Evolutionary conservation across 2,113 vertebrate species (phyloP).

Genomic region (Cryptotis parvus): DNA sequence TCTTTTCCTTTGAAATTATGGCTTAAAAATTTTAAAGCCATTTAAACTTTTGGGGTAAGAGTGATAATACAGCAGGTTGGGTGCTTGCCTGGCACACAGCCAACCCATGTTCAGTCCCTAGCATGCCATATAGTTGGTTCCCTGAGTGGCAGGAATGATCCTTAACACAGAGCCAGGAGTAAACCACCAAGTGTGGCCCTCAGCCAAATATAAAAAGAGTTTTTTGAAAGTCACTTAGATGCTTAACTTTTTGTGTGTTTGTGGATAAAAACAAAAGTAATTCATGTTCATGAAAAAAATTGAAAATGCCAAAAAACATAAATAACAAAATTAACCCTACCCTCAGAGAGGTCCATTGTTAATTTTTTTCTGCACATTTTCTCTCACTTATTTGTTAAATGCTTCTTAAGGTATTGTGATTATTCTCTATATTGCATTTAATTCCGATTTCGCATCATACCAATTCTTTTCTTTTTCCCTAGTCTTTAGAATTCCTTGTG

Average conservation of each 20-base stretch:
- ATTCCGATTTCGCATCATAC: background rate
- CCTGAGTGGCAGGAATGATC: too few species aligned
- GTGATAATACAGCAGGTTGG: too few species aligned
- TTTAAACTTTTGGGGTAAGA: background rate
- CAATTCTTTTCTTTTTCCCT: background rate
- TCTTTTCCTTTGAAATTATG: conserved; percentile 64
- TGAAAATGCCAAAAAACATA: conserved; percentile 17
- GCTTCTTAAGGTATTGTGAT: conserved; percentile 16
- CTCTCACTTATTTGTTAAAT: background rate
- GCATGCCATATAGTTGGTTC: too few species aligned
- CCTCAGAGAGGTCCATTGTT: background rate
- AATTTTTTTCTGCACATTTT: conserved; percentile 36
- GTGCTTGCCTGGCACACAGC: too few species aligned
- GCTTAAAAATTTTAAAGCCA: conserved; percentile 49
- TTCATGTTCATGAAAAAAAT: conserved; percentile 2
- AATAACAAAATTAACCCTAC: conserved; percentile 4
- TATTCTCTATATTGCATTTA: conserved; percentile 28
- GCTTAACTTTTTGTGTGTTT: conserved; percentile 38
- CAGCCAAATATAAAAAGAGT: too few species aligned
- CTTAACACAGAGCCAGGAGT: too few species aligned
- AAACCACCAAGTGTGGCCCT: too few species aligned
- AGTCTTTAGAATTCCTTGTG: conserved; percentile 39
- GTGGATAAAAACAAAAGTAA: conserved; percentile 5
- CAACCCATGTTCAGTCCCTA: too few species aligned
- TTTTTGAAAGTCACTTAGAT: too few species aligned